Evolutionary conservation across 2,888 invertebrate genomes (phyloP).

Genomic region (Anoncus sp.): DNA sequence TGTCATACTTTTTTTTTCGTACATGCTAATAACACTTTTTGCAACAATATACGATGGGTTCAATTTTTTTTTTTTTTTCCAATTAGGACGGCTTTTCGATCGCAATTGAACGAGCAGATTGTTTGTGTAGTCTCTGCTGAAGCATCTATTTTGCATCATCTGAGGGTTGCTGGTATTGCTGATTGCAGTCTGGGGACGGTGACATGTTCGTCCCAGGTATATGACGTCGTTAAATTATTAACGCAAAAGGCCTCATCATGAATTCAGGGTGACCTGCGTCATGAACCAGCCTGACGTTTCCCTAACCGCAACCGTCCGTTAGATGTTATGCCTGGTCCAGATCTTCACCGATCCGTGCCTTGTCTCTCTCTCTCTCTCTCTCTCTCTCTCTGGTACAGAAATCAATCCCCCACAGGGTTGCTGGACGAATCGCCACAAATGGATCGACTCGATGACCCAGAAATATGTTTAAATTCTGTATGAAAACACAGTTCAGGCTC

Average conservation of each 20-base stretch:
- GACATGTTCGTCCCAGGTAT: background rate
- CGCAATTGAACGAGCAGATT: slow-evolving; percentile 6
- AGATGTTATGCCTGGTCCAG: slow-evolving; percentile 29
- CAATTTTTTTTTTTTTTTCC: background rate
- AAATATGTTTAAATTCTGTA: background rate
- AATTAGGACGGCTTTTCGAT: background rate
- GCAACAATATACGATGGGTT: background rate
- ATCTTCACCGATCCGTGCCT: slow-evolving; percentile 22
- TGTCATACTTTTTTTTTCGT: slow-evolving; percentile 2
- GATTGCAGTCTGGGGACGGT: background rate
- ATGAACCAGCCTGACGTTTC: slow-evolving; percentile 21
- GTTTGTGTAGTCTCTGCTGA: background rate
- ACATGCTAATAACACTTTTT: background rate
- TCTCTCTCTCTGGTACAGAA: background rate
- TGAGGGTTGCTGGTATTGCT: background rate
- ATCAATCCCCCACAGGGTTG: background rate
- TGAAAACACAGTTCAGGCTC: background rate
- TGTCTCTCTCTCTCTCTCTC: background rate
- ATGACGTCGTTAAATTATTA: slow-evolving; percentile 51
- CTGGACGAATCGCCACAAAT: background rate
- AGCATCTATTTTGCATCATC: background rate
- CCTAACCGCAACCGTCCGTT: slow-evolving; percentile 51
- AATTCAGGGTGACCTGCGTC: slow-evolving; percentile 30
- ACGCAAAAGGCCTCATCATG: slow-evolving; percentile 20
- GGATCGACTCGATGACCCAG: background rate